These are phyloP conservation scores for Aselliscus stoliczkanus DNA, from an alignment of 2,797 vertebrate species.

Conservation along the genomic window DNA sequence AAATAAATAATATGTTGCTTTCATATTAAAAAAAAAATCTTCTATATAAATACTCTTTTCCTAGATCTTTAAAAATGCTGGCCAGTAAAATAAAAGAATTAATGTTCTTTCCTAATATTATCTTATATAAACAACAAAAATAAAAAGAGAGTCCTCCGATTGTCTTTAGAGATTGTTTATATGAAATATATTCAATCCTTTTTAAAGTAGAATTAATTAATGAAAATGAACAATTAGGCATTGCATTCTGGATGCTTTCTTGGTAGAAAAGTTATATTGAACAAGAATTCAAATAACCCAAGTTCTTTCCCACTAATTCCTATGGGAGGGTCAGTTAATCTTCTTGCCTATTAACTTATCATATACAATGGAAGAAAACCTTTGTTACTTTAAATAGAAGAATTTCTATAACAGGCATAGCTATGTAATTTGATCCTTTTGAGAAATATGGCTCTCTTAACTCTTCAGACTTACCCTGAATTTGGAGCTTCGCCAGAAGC, in stretches of 20 bases:
- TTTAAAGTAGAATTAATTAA: slow-evolving; percentile 14
- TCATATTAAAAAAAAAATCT: not conserved
- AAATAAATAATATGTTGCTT: not conserved
- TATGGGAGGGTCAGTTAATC: not conserved
- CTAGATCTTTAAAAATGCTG: not conserved
- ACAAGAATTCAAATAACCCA: not conserved
- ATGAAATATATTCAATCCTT: not conserved
- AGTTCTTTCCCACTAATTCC: slow-evolving; percentile 19
- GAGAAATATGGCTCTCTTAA: slow-evolving; percentile 15
- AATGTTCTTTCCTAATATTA: not conserved
- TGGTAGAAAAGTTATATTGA: not conserved
- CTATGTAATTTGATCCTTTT: not conserved
- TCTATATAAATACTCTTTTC: not conserved
- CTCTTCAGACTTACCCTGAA: not conserved
- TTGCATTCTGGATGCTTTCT: not conserved
- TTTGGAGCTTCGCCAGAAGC: not conserved
- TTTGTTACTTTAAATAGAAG: slow-evolving; percentile 38
- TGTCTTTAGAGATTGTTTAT: slow-evolving; percentile 22
- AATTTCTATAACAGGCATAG: not conserved
- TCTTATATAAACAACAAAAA: not conserved
- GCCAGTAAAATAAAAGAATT: not conserved
- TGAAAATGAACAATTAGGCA: slow-evolving; percentile 5
- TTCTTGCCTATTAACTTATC: slow-evolving; percentile 1
- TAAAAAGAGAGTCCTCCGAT: not conserved
- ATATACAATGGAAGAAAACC: not conserved